Conservation (phyloP, 2,797 vertebrate genomes). For the Benthosema pterotum region DNA sequence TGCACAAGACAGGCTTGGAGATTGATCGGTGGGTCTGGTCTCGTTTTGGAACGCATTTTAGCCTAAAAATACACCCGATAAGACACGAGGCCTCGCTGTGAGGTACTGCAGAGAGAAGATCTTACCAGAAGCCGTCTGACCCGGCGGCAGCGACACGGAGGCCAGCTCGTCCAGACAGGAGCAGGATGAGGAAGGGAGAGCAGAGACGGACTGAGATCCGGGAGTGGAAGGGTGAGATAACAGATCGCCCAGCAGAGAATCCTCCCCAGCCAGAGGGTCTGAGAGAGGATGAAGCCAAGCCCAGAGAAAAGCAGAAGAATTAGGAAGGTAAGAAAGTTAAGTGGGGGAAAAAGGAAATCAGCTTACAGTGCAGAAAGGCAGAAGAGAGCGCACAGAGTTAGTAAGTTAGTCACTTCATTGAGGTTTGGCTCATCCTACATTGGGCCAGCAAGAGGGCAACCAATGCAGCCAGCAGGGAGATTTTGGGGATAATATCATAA, state of each 20-base stretch:
- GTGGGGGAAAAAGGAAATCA: no score
- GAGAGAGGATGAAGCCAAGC: constrained; percentile 62
- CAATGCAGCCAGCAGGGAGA: no score
- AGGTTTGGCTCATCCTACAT: no score
- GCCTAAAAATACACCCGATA: constrained; percentile 11
- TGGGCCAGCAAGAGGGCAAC: no score
- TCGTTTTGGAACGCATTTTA: background rate
- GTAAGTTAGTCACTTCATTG: no score
- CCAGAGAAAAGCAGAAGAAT: constrained; percentile 33
- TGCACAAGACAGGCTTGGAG: constrained; percentile 10
- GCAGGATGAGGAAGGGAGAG: constrained; percentile 85
- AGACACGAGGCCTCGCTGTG: constrained; percentile 8
- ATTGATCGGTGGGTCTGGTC: constrained; percentile 6
- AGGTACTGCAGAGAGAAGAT: constrained; percentile 21
- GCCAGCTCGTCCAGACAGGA: constrained; percentile 86
- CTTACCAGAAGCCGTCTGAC: constrained; percentile 90
- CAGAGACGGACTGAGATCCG: constrained; percentile 83
- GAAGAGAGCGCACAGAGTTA: no score
- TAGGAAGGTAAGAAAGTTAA: constrained; percentile 26
- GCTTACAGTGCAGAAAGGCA: background rate
- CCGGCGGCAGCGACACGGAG: constrained; percentile 78
- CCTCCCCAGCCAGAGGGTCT: constrained; percentile 92
- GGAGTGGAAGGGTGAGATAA: constrained; percentile 88
- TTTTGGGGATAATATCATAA: no score
- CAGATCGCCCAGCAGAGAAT: constrained; percentile 92